Conservation (phyloP, 2,888 invertebrate species). For the Candidula unifasciata region DNA sequence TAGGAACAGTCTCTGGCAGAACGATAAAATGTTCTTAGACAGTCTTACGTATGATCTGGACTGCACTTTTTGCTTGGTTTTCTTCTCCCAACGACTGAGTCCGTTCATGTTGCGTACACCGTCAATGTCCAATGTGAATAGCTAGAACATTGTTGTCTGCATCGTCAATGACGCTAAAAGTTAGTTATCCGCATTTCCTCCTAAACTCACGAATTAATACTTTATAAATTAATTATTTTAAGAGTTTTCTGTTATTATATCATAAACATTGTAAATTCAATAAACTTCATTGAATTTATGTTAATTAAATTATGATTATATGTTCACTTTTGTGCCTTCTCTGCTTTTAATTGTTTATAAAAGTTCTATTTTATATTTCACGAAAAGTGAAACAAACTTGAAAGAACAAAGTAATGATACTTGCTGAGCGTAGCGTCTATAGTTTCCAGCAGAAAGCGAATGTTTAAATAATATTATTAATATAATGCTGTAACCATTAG, state of each 20-base stretch:
- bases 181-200: neutral
- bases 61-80: conserved; percentile 64
- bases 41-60: conserved; percentile 65
- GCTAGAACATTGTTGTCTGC: neutral
- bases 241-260: neutral
- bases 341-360: neutral
- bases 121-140: conserved; percentile 57
- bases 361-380: neutral
- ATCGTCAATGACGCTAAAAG: conserved; percentile 33
- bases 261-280: neutral
- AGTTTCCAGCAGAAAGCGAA: conserved; percentile 8
- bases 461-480: no score
- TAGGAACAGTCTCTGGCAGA: neutral
- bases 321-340: neutral
- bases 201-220: neutral
- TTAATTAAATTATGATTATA: neutral
- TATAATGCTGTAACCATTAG: no score
- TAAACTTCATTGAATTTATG: neutral
- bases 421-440: conserved; percentile 2
- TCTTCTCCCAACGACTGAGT: conserved; percentile 68
- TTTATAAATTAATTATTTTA: neutral
- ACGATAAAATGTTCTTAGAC: neutral
- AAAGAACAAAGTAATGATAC: neutral
- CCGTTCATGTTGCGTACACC: conserved; percentile 60
- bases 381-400: neutral